A percentile compares a stretch with the other conserved stretches of the same genome.
These are phyloP conservation scores for Acromyrmex heyeri DNA, from an alignment of 1,140 invertebrate species.

Conservation along the genomic window DNA sequence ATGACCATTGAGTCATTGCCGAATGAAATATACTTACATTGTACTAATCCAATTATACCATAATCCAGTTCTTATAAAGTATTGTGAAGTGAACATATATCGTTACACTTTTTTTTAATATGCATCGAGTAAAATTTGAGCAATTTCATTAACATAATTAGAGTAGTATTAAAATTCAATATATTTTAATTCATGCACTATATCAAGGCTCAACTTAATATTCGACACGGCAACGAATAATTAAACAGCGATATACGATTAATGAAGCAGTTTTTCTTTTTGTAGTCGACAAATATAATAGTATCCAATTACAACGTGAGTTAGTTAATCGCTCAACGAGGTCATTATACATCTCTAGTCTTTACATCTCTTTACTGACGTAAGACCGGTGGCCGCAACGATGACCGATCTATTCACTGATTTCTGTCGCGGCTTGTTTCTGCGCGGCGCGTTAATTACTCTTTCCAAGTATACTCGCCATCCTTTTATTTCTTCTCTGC, in stretches of 20 bases:
- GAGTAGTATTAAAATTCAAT: not conserved
- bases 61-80: not conserved
- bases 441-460: constrained; percentile 51
- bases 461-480: constrained; percentile 56
- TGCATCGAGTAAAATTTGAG: not conserved
- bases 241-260: constrained; percentile 44
- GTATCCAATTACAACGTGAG: constrained; percentile 41
- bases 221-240: constrained; percentile 23
- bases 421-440: constrained; percentile 56
- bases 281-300: constrained; percentile 12
- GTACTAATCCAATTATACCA: not conserved
- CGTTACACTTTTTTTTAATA: not conserved
- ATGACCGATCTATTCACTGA: constrained; percentile 64
- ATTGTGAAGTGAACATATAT: not conserved
- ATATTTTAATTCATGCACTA: not conserved
- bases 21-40: constrained; percentile 22
- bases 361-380: not conserved
- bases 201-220: not conserved
- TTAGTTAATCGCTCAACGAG: constrained; percentile 40
- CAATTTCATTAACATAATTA: not conserved
- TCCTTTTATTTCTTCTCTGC: constrained; percentile 32
- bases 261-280: constrained; percentile 15
- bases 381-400: constrained; percentile 47
- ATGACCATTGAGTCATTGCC: too few relatives aligned
- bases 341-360: not conserved